These are phyloP conservation scores for Alethe castanea DNA, from an alignment of 2,113 vertebrate genomes.

Conservation along the genomic window DNA sequence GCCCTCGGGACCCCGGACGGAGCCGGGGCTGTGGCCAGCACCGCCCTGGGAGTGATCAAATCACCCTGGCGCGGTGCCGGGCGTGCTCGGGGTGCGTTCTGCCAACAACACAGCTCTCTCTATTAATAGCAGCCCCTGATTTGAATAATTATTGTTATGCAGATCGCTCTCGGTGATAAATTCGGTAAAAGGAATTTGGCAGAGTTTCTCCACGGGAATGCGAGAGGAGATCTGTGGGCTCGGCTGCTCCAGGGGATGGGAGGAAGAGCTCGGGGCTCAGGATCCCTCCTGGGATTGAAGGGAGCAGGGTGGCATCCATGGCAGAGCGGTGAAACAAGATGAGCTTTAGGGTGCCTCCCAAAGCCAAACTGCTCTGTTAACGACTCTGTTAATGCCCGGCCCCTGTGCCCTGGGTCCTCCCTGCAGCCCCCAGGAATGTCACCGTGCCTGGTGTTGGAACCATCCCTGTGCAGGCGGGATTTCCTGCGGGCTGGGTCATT, in stretches of 20 bases:
- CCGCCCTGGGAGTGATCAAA: too few relatives aligned
- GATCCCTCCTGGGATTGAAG: background rate
- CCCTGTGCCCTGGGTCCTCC: background rate
- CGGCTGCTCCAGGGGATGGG: background rate
- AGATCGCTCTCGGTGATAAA: background rate
- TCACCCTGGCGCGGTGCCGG: too few relatives aligned
- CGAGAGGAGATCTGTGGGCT: background rate
- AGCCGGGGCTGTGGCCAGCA: too few relatives aligned
- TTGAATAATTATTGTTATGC: background rate
- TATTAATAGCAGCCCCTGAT: too few relatives aligned
- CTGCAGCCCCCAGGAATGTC: background rate
- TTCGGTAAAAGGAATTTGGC: background rate
- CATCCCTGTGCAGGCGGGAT: too few relatives aligned
- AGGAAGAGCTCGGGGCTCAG: background rate
- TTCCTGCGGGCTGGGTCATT: background rate
- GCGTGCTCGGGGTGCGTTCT: background rate
- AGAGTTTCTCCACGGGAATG: background rate
- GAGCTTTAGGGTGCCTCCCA: background rate
- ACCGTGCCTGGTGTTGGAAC: accelerated
- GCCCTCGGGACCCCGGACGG: too few relatives aligned
- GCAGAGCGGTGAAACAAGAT: background rate
- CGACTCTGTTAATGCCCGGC: background rate
- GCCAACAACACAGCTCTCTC: background rate
- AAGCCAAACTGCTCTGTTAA: background rate
- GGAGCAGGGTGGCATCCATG: background rate